Evolutionary conservation across 2,797 vertebrate species (phyloP).

Genomic region (Melanogrammus aeglefinus): DNA sequence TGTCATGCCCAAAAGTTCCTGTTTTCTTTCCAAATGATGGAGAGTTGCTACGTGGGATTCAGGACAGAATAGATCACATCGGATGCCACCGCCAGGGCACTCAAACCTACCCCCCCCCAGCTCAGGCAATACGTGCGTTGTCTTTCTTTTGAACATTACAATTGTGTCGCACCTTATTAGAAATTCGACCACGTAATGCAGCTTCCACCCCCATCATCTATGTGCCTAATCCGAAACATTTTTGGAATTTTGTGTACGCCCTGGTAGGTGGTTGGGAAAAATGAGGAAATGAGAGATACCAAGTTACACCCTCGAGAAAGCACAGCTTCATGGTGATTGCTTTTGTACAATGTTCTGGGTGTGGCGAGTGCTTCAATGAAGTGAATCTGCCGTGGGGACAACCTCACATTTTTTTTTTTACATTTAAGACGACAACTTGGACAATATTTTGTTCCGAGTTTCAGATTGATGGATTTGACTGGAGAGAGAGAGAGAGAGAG

Average conservation of each 20-base stretch:
- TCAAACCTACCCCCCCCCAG: no score
- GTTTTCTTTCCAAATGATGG: no score
- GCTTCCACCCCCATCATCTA: background rate
- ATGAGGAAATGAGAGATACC: no score
- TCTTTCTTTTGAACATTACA: background rate
- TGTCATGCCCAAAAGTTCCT: no score
- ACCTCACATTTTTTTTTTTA: no score
- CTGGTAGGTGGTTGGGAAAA: background rate
- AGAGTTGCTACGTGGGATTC: background rate
- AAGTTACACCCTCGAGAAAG: background rate
- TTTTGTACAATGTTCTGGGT: background rate
- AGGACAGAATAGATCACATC: background rate
- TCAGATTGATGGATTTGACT: no score
- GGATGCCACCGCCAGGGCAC: no score
- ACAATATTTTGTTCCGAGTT: no score
- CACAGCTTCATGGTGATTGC: background rate
- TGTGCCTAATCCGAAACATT: background rate
- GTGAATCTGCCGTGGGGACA: no score
- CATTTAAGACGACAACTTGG: no score
- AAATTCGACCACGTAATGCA: background rate
- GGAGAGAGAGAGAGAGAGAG: no score
- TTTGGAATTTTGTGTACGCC: no score
- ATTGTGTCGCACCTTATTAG: background rate
- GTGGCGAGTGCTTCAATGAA: background rate
- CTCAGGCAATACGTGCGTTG: background rate